Base-by-base conservation (phyloP, 1,140 invertebrate species). In the Diabrotica virgifera region DNA sequence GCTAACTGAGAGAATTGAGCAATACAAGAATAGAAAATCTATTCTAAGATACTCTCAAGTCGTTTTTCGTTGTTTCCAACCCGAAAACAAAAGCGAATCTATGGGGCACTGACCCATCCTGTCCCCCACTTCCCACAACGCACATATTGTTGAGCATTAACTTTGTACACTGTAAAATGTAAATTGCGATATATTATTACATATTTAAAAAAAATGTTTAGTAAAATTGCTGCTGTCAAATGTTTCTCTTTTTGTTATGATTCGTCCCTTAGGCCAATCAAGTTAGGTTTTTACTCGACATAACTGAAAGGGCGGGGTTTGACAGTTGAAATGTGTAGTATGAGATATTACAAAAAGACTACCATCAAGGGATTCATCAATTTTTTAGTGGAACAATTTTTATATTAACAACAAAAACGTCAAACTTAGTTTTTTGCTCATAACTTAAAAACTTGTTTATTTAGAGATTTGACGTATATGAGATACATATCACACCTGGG, bases 31-130 rank as follows among this genome's bases (percentile, higher is more conserved):
- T 59, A 59, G 58, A 59, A 46, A 13, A 46, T 59, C 58, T 59
- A 59, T 59, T 57, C 55, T 12, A 36, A 57, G 55, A 57, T 46
- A n/a, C 40, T 46, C 40, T 36, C 55, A 57, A 37, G 55, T 36
- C n/a, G 36, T 36, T 57, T 57, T 57, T 57, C 24, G 36, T 57
- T 57, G 55, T 57, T 59, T 59, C 50, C 36, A 14, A 13, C 38
- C 40, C 9, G 58, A 59, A 57, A 59, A 59, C 58, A 59, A 59
- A 59, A 59, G 58, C 40, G 40, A 46, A 59, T 7, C 58, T 59
- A 38, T 51, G 58, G 58, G 58, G 58, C 58, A 59, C 58, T 59
- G 58, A 59, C 58, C 58, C 46, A 59, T 40, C 58, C 40, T 50
- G 58, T 59, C 36, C 11, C 55, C 58, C 13, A 36, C 58, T 13